A percentile compares a stretch with the other conserved stretches of the same genome.
Evolutionary conservation across 2,888 invertebrate species (phyloP).

Genomic region (Poecilus cupreus): DNA sequence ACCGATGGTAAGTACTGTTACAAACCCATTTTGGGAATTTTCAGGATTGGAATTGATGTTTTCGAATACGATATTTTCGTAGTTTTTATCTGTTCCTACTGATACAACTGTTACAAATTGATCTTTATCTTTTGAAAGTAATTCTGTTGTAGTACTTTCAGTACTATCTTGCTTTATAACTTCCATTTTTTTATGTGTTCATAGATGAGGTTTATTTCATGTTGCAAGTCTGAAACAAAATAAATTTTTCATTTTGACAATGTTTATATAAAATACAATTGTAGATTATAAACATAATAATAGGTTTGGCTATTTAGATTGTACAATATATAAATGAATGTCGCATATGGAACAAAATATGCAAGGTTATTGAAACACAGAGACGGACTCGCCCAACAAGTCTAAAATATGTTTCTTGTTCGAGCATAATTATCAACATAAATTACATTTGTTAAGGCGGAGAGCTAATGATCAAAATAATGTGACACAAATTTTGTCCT

Average conservation of each 20-base stretch:
- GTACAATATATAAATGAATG: slow-evolving; percentile 35
- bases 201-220: slow-evolving; percentile 40
- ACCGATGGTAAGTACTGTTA: slow-evolving; percentile 79
- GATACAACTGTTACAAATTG: slow-evolving; percentile 79
- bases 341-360: slow-evolving; percentile 46
- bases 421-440: neutral
- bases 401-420: slow-evolving; percentile 42
- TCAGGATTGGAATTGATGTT: slow-evolving; percentile 58
- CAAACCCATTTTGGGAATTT: slow-evolving; percentile 70
- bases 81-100: slow-evolving; percentile 73
- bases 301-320: slow-evolving; percentile 10
- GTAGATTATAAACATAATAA: slow-evolving; percentile 2
- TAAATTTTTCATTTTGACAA: neutral
- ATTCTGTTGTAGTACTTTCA: slow-evolving; percentile 46
- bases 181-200: slow-evolving; percentile 26
- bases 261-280: neutral
- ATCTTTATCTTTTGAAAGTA: slow-evolving; percentile 64
- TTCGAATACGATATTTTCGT: slow-evolving; percentile 68
- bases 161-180: slow-evolving; percentile 12
- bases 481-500: neutral
- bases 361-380: slow-evolving; percentile 47
- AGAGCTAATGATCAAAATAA: neutral
- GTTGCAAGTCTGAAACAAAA: slow-evolving; percentile 41
- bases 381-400: slow-evolving; percentile 42
- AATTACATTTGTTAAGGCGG: neutral